Evolutionary conservation across 1,140 invertebrate genomes (phyloP).

Genomic region (Drosophila yakuba): DNA sequence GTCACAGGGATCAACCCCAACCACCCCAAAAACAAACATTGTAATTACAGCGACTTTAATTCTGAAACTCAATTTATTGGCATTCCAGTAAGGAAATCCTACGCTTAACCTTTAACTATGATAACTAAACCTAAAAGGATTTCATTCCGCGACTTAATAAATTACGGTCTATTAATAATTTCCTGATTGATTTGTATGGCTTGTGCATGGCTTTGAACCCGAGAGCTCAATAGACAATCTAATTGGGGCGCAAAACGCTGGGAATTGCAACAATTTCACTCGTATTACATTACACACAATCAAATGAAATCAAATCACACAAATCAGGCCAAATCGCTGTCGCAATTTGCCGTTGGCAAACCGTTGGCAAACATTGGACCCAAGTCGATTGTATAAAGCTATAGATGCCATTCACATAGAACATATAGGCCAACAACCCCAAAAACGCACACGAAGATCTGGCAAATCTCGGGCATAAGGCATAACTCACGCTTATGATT

Average conservation of each 20-base stretch:
- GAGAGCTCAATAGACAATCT: constrained; percentile 23
- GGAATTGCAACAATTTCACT: background rate
- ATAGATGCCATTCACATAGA: constrained; percentile 2
- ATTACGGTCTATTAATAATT: constrained; percentile 9
- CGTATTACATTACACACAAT: constrained; percentile 59
- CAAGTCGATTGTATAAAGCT: constrained; percentile 10
- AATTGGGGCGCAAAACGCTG: constrained; percentile 18
- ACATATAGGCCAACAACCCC: constrained; percentile 52
- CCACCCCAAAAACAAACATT: background rate
- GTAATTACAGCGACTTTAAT: background rate
- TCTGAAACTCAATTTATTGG: background rate
- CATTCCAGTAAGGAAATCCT: background rate
- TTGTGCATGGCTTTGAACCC: constrained; percentile 4
- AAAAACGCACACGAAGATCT: constrained; percentile 14
- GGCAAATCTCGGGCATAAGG: constrained; percentile 33
- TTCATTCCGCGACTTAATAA: background rate
- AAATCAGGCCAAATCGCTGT: constrained; percentile 74
- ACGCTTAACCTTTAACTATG: too few species aligned
- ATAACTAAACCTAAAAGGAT: too few species aligned
- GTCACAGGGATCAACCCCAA: background rate
- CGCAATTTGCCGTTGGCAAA: constrained; percentile 50
- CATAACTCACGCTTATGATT: constrained; percentile 82
- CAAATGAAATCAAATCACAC: constrained; percentile 72
- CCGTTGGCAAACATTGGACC: constrained; percentile 29
- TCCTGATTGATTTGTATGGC: constrained; percentile 9